Base-by-base conservation (phyloP, 2,113 vertebrate species). In the Eretmochelys imbricata region DNA sequence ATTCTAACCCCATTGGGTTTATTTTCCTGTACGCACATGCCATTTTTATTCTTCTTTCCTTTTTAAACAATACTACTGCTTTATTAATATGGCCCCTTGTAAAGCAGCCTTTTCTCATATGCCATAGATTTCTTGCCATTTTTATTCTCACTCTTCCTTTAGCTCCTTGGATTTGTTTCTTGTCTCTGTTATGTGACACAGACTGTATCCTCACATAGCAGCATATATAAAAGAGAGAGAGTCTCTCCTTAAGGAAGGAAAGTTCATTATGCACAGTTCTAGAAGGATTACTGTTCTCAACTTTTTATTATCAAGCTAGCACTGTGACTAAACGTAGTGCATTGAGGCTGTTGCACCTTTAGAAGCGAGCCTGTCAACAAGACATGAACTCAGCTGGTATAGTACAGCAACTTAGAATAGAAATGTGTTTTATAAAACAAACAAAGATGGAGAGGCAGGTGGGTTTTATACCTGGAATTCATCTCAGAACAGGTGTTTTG, bases 281-380 rank as follows among this genome's bases (percentile, higher is more conserved):
- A 35, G 69, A 72, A 72, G 14, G 19, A 72, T 72, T 78, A 55
- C 13, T 87, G 4, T 38, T 88, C 85, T 87, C n/a, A 48, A 55
- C 59, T 62, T 62, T 90, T 91, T 86, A 38, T 78, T n/a, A 38
- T 31, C 80, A 72, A 53, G 69, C 87, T 53, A 88, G 16, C 82
- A 46, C 42, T 48, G 4, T 54, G 22, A 65, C 46, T 81, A 38
- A 16, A 80, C 29, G 57, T 42, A 50, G 84, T 82, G 82, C 5
- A 31, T 79, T 42, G 89, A 88, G 82, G 38, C 48, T 87, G 55
- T 22, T 38, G 7, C 84, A 80, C 88, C 46, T 55, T 80, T 75
- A 24, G 38, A 75, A 38, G 11, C 22, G 78, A 54, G 80, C 82
- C 35, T 38, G 6, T 94, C 4, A 5, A 80, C 10, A 38, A 50